Conservation (phyloP, 2,888 invertebrate species). For the Eugnorisma glareosa region DNA sequence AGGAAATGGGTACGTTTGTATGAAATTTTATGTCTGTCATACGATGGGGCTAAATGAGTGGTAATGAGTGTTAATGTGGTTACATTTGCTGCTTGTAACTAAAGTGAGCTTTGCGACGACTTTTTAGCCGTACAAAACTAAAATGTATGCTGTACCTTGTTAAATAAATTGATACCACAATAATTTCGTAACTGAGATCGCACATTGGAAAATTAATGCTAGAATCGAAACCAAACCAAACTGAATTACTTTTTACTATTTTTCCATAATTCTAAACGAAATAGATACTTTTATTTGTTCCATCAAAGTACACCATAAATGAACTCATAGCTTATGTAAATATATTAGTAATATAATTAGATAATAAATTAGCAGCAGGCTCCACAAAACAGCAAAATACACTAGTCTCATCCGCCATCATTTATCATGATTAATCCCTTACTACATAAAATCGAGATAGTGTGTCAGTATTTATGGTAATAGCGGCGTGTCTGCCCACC, state of each 20-base stretch:
- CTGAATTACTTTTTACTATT: not conserved
- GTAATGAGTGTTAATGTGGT: conserved; percentile 27
- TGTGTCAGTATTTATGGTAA: conserved; percentile 52
- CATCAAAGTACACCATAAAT: not conserved
- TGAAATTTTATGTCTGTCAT: not conserved
- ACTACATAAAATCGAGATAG: conserved; percentile 42
- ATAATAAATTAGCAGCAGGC: not conserved
- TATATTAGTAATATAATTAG: not conserved
- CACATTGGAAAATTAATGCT: not conserved
- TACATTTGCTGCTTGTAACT: not conserved
- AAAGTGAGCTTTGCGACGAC: not conserved
- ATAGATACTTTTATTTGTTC: not conserved
- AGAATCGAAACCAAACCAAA: not conserved
- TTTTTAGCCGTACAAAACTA: not conserved
- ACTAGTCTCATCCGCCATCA: not conserved
- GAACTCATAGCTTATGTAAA: not conserved
- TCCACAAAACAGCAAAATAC: not conserved
- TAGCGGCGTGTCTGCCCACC: conserved; percentile 40
- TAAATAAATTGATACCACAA: not conserved
- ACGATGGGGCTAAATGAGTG: not conserved
- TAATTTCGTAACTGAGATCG: not conserved
- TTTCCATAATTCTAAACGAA: not conserved
- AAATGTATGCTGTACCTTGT: not conserved
- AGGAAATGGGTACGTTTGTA: conserved; percentile 13
- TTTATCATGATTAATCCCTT: conserved; percentile 35